Conservation (phyloP, 2,797 vertebrate genomes). For the Smutsia temminckii region DNA sequence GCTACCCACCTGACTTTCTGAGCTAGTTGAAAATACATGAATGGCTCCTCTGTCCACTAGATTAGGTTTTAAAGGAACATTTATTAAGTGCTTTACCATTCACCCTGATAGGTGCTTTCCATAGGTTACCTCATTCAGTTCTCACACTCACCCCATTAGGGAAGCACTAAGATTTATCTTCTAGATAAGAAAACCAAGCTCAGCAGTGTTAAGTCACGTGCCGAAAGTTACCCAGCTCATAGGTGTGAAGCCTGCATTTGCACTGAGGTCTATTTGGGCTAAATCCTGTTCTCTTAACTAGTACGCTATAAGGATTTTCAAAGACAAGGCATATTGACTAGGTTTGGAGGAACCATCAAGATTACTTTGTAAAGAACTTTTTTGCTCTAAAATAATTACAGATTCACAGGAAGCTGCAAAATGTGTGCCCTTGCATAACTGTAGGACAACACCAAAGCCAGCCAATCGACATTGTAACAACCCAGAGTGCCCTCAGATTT, state of each 20-base stretch:
- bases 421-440: neutral
- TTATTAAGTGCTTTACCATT: neutral
- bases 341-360: neutral
- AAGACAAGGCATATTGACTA: neutral
- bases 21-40: neutral
- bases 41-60: neutral
- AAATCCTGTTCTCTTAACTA: neutral
- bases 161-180: conserved; percentile 28
- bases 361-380: neutral
- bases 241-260: neutral
- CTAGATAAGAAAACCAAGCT: conserved; percentile 55
- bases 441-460: neutral
- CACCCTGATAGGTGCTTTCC: conserved; percentile 20
- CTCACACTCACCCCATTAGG: neutral
- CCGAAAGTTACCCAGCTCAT: conserved; percentile 2
- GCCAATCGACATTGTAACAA: neutral
- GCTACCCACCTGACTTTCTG: neutral
- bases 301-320: neutral
- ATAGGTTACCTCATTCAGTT: neutral
- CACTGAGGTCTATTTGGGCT: neutral
- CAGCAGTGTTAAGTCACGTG: conserved; percentile 48
- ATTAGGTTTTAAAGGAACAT: neutral
- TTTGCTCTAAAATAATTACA: conserved; percentile 21
- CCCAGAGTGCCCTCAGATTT: neutral
- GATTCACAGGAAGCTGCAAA: neutral